Evolutionary conservation across 1,140 invertebrate species (phyloP).

Genomic region (Zaprionus ornatus): DNA sequence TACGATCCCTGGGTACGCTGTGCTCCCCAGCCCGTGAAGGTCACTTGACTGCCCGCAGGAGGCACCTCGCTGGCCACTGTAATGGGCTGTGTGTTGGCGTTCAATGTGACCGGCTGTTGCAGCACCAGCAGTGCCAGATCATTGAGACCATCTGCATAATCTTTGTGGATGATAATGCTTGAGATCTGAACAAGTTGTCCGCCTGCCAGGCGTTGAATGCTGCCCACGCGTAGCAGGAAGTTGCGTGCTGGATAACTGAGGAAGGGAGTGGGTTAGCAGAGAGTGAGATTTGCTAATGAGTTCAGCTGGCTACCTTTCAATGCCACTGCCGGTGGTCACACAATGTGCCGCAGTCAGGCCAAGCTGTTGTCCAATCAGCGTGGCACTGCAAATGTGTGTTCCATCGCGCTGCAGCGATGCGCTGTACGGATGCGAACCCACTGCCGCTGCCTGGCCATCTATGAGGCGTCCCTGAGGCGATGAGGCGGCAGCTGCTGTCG

Average conservation of each 20-base stretch:
- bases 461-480: slow-evolving; percentile 2
- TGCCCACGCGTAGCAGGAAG: slow-evolving; percentile 61
- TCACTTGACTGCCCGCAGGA: slow-evolving; percentile 44
- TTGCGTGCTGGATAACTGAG: slow-evolving; percentile 60
- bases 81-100: slow-evolving; percentile 61
- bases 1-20: slow-evolving; percentile 13
- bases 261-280: background rate
- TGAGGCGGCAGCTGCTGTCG: background rate
- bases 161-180: slow-evolving; percentile 55
- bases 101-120: slow-evolving; percentile 46
- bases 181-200: slow-evolving; percentile 57
- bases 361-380: slow-evolving; percentile 35
- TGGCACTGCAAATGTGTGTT: slow-evolving; percentile 56
- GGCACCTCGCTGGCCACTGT: slow-evolving; percentile 51
- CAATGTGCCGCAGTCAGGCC: slow-evolving; percentile 69
- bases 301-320: slow-evolving; percentile 57
- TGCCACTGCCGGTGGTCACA: slow-evolving; percentile 53
- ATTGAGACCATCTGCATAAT: slow-evolving; percentile 54
- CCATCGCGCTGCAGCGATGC: slow-evolving; percentile 65
- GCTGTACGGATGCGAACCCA: slow-evolving; percentile 68
- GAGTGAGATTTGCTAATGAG: background rate
- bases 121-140: slow-evolving; percentile 71
- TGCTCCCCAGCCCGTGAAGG: slow-evolving; percentile 68
- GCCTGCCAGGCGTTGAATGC: slow-evolving; percentile 68
- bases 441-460: slow-evolving; percentile 30